Evolutionary conservation across 2,113 vertebrate genomes (phyloP), one percentile per base, ranked within the genome.

Genomic region (Petaurus breviceps): DNA sequence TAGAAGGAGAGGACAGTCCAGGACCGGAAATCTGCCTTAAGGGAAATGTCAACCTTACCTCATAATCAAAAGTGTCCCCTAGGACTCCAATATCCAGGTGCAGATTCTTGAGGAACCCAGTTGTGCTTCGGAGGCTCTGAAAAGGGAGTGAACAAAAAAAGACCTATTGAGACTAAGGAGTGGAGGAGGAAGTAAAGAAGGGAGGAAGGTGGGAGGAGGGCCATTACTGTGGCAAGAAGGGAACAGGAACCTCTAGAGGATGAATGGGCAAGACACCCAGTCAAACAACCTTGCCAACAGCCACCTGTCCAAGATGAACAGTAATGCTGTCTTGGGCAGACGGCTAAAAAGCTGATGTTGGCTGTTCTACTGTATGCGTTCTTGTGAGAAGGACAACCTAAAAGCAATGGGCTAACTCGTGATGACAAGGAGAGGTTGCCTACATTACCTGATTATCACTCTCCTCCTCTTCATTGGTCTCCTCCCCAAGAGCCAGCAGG

Each of bases 21-120:
- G 53, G 28, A 37, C 31, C 9, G 57, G 10, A 49, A 43, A 10
- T 9, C 3, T 50, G 54, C 8, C 90, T 68, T 10, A 37, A 52
- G 89, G 37, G 54, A 19, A 43, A 57, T 90, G 57, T 14, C 5
- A 52, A 37, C 0, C 98, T 93, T 97, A 99, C 99, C 99, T 99
- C 99, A 1, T 99, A 99, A 10, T 98, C 98, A 12, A 99, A 99
- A 96, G 99, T 98, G 54, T 97, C 98, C 93, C 98, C 99, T 53
- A 99, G 98, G 0, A 97, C 96, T 0, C 98, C 98, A 24, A 99
- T 50, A 92, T 99, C 99, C 94, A 99, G 89, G 51, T 99, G 98
- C 89, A 99, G 95, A 46, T 99, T 99, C 97, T 98, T 99, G 43
- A 99, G 95, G 37, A 99, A 98, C 0, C 97, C 92, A 0, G 98